These are phyloP conservation scores for Cataglyphis altisquamis DNA, from an alignment of 2,888 invertebrate genomes.

Conservation along the genomic window DNA sequence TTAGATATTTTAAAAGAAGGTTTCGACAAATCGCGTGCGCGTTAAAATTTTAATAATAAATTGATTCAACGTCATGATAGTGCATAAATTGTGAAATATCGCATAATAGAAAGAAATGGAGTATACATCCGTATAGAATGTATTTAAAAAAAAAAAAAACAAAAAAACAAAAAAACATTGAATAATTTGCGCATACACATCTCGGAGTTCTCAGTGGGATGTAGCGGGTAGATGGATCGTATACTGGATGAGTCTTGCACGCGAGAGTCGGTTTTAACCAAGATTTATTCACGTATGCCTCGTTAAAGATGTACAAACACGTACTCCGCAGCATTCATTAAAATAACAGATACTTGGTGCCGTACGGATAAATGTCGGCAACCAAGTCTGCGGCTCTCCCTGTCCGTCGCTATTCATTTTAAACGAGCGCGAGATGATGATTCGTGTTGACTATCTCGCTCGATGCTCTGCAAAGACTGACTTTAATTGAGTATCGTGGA, in stretches of 20 bases:
- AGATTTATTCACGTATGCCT: constrained; percentile 55
- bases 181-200: neutral
- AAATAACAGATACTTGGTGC: constrained; percentile 41
- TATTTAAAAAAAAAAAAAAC: neutral
- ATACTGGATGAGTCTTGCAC: constrained; percentile 37
- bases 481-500: constrained; percentile 32
- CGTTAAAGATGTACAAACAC: constrained; percentile 59
- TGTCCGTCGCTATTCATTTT: constrained; percentile 33
- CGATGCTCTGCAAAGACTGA: neutral
- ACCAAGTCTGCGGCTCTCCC: neutral
- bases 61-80: neutral
- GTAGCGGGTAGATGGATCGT: constrained; percentile 16
- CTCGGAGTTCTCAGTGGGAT: neutral
- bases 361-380: constrained; percentile 29
- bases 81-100: neutral
- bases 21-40: neutral
- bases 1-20: neutral
- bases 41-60: constrained; percentile 2
- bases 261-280: constrained; percentile 49
- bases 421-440: constrained; percentile 43
- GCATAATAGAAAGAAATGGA: neutral
- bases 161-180: neutral
- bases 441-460: constrained; percentile 17
- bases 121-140: neutral
- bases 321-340: constrained; percentile 38